A percentile compares a stretch with the other conserved stretches of the same genome.
Evolutionary conservation across 1,140 invertebrate species (phyloP).

Genomic region (Panagrolaimus sp.): DNA sequence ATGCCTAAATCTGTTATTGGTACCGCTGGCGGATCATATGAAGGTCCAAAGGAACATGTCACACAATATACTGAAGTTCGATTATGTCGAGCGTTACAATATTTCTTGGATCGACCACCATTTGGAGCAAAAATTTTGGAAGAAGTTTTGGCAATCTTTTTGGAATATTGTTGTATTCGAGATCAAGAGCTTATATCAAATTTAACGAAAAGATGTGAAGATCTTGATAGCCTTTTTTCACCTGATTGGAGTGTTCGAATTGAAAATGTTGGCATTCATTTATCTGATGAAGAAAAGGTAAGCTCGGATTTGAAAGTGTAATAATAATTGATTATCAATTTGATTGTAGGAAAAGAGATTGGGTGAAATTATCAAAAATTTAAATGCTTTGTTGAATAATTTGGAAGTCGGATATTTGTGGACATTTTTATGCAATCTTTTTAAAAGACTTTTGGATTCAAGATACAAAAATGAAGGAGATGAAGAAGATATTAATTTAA

Average conservation of each 20-base stretch:
- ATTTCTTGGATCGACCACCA: constrained; percentile 80
- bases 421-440: constrained; percentile 73
- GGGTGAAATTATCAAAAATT: constrained; percentile 71
- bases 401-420: constrained; percentile 80
- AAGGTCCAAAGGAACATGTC: constrained; percentile 31
- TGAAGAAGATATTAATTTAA: constrained; percentile 17
- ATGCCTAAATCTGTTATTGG: constrained; percentile 3
- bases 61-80: constrained; percentile 56
- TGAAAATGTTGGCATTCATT: background rate
- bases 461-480: constrained; percentile 25
- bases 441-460: constrained; percentile 65
- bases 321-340: background rate
- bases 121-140: constrained; percentile 79
- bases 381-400: constrained; percentile 77
- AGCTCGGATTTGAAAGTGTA: background rate
- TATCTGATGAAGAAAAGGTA: background rate
- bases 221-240: background rate
- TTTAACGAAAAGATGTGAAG: constrained; percentile 4
- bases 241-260: constrained; percentile 1
- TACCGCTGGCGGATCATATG: constrained; percentile 15
- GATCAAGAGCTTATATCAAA: background rate
- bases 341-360: constrained; percentile 38
- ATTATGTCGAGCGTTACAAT: constrained; percentile 78
- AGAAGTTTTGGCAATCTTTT: constrained; percentile 77
- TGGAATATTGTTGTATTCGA: constrained; percentile 65